Base-by-base conservation (phyloP, 2,797 vertebrate genomes). In the Hypotaenidia philippensis region DNA sequence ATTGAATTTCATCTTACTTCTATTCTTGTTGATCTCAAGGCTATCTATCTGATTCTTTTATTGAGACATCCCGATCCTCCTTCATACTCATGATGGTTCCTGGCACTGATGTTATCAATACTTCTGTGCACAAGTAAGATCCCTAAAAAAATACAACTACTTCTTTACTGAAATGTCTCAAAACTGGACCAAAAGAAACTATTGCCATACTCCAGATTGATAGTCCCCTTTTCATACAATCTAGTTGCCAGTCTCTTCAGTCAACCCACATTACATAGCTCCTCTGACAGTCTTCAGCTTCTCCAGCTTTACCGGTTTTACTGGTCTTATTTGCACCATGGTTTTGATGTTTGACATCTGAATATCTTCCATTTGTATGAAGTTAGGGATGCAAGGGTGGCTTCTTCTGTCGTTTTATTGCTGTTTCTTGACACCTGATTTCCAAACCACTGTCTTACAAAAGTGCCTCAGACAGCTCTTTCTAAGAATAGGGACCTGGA, bases 1-100 rank as follows among this genome's bases (percentile, higher is more conserved):
- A 93, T 95, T 94, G 96, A 89, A 94, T 97, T 96, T 95, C 87
- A 86, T 93, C 92, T 92, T 93, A 53, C 68, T 94, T 94, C 93
- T 95, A 83, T 94, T 97, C 72, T 85, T 94, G 93, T 94, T 3
- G n/a, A 91, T 94, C 87, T 88, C 85, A 88, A 75, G 82, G 61
- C 79, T 87, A 84, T 93, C 79, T 87, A 84, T 93, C 74, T 65
- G 72, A 91, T 90, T 83, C 84, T 83, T 94, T 70, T 72, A 55
- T 44, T 72, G 79, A 0, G 10, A 55, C 91, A 90, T 53, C 38
- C 38, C 0, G 1, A 93, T 78, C 80, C 57, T 83, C 34, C 61
- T 83, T 34, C 1, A 0, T 81, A 55, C 72, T 36, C 49, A 80
- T 49, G 74, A 50, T 47, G 49, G 17, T 1, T 68, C 50, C 69